These are phyloP conservation scores for Nylanderia fulva DNA, from an alignment of 1,140 invertebrate species.

Conservation along the genomic window DNA sequence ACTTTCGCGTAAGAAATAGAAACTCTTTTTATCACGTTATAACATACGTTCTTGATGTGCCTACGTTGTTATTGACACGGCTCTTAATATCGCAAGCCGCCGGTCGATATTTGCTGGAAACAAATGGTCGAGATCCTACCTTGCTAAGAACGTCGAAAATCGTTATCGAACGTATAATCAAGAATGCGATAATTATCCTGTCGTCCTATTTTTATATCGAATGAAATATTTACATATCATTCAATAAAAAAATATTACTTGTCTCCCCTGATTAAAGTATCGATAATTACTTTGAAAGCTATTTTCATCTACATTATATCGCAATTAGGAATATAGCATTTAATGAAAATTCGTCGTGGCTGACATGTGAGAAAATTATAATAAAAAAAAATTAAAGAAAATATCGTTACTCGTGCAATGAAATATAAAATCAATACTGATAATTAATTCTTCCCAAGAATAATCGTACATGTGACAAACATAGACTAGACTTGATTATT, in stretches of 20 bases:
- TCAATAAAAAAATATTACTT: background rate
- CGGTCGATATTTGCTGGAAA: constrained; percentile 40
- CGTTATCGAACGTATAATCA: background rate
- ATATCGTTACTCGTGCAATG: background rate
- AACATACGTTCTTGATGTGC: constrained; percentile 22
- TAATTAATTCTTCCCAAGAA: constrained; percentile 19
- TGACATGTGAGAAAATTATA: background rate
- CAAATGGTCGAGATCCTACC: constrained; percentile 31
- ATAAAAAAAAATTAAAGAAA: background rate
- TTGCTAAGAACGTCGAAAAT: background rate
- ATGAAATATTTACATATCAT: constrained; percentile 29
- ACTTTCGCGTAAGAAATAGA: background rate
- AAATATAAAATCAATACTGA: background rate
- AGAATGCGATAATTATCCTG: background rate
- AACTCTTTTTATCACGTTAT: constrained; percentile 13
- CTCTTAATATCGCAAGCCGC: constrained; percentile 44
- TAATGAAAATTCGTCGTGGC: background rate
- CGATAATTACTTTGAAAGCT: background rate
- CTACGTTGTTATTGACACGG: constrained; percentile 35
- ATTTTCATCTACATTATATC: background rate
- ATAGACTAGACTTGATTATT: constrained; percentile 17
- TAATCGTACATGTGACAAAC: background rate
- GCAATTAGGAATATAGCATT: background rate
- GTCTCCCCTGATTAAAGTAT: background rate
- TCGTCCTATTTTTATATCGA: background rate